Evolutionary conservation across 2,797 vertebrate genomes (phyloP).

Genomic region (Agapornis canus): DNA sequence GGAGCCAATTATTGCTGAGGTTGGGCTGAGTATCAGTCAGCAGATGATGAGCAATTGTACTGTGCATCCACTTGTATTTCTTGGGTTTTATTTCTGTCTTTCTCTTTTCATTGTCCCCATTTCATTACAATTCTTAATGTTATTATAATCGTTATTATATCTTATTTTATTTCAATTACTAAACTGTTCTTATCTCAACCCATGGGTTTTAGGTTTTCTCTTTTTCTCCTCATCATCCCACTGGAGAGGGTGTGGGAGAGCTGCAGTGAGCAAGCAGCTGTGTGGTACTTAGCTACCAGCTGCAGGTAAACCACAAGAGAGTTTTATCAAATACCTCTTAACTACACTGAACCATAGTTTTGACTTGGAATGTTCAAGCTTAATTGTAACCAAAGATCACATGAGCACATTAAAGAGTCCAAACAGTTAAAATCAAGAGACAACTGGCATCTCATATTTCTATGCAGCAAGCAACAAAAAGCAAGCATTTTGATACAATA

Average conservation of each 20-base stretch:
- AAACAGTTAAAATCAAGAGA: not conserved
- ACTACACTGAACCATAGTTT: not conserved
- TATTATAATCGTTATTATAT: not conserved
- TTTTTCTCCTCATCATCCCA: not conserved
- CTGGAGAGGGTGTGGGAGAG: not conserved
- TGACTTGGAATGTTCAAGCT: not conserved
- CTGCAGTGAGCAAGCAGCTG: not conserved
- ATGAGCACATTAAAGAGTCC: rapidly evolving
- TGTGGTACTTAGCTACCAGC: not conserved
- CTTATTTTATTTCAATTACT: not conserved
- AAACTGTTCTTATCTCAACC: not conserved
- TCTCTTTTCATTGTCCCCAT: not conserved
- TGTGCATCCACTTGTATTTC: not conserved
- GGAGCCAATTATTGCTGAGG: not conserved
- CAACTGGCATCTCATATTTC: not conserved
- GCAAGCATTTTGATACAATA: not conserved
- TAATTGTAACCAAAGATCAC: not conserved
- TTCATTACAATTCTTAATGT: not conserved
- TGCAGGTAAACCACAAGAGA: not conserved
- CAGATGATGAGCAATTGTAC: not conserved
- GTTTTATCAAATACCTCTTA: not conserved
- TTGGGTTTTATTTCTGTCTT: not conserved
- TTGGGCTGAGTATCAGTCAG: not conserved
- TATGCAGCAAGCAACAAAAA: not conserved
- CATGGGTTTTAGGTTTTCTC: not conserved